Evolutionary conservation across 2,888 invertebrate genomes (phyloP), one percentile per base, ranked within the genome.

Genomic region (Ophion ventricosus): DNA sequence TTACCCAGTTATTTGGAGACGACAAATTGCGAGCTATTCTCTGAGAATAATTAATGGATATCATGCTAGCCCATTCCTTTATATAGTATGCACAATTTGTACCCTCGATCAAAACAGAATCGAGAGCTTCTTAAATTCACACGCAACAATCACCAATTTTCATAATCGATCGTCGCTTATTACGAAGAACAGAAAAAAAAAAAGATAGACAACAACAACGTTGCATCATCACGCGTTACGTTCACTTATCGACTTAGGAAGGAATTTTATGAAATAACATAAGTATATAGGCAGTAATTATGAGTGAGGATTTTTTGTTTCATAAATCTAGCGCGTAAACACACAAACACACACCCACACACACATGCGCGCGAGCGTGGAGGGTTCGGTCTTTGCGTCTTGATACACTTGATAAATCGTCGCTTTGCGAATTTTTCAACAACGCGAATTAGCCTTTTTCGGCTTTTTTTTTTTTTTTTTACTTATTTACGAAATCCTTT

Each of bases 261-360:
- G 61, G 63, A 69, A 64, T 69, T 69, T 79, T 64, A 74, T 25
- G 63, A 78, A 35, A 57, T 64, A 73, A 77, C 17, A 49, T 49
- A 49, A 49, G 49, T 49, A 49, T 49, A 57, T 70, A 78, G 82
- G 82, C 82, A 83, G 82, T 83, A 78, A 78, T 78, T 70, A 69
- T 29, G 69, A 79, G 74, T 63, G 70, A 79, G 78, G 74, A 83
- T 69, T 61, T 69, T 40, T n/a, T 54, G 17, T n/a, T 56, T 56
- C 35, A 64, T 69, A 8, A 63, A 54, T 43, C 35, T 49, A 54
- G 49, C 74, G 29, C 26, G n/a, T 11, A 26, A n/a, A 56, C 11
- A 20, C n/a, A 66, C 66, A 66, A 29, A 29, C 64, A 7, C 64
- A 63, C 61, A 26, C 26, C 23, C 26, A 29, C 25, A n/a, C 64